Evolutionary conservation across 2,888 invertebrate genomes (phyloP).

Genomic region (Incurvaria masculella): DNA sequence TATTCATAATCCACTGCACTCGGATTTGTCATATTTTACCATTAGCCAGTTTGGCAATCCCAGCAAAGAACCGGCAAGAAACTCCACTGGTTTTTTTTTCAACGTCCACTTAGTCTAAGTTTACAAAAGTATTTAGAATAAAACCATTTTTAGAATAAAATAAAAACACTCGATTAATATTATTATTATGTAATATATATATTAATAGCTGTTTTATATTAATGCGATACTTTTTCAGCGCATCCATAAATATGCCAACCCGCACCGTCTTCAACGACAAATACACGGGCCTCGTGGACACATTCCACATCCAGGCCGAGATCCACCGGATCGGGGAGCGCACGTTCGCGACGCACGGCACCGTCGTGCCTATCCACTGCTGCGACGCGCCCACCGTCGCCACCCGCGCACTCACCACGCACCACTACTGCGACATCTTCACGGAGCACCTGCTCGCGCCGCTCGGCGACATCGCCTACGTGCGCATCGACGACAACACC

Average conservation of each 20-base stretch:
- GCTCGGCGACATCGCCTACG: conserved; percentile 39
- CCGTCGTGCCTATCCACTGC: conserved; percentile 37
- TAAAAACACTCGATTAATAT: no score
- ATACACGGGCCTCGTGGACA: conserved; percentile 41
- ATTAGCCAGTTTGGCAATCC: no score
- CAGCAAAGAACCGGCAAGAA: no score
- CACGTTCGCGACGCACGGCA: conserved; percentile 31
- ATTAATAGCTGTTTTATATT: no score
- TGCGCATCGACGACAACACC: conserved; percentile 34
- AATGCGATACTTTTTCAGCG: background rate
- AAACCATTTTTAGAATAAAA: no score
- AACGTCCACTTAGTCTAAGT: no score
- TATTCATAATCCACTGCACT: no score
- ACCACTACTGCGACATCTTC: conserved; percentile 46
- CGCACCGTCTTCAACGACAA: conserved; percentile 33
- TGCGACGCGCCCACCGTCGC: conserved; percentile 33
- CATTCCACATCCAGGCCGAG: conserved; percentile 33
- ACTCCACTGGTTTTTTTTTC: no score
- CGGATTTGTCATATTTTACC: no score
- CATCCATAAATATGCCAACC: conserved; percentile 25
- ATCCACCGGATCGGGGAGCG: conserved; percentile 28
- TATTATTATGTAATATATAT: no score
- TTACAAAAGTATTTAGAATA: no score
- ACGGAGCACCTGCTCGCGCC: conserved; percentile 35
- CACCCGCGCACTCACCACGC: conserved; percentile 26